Evolutionary conservation across 2,797 vertebrate species (phyloP).

Genomic region (Liasis olivaceus): DNA sequence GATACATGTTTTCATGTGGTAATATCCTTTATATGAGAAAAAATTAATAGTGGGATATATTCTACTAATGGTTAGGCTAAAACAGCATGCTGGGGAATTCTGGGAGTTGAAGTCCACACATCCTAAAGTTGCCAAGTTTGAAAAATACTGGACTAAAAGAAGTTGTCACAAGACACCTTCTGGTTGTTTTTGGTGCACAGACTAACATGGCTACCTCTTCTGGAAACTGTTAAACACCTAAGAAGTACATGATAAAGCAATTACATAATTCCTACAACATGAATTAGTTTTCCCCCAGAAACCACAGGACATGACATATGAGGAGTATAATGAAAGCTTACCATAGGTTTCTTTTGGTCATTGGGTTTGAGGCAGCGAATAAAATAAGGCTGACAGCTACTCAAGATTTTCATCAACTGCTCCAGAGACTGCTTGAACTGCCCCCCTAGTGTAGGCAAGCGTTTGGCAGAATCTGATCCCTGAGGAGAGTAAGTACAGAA

Average conservation of each 20-base stretch:
- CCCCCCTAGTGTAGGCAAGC: slow-evolving; percentile 80
- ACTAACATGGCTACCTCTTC: background rate
- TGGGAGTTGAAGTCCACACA: too few relatives aligned
- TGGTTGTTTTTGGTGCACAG: background rate
- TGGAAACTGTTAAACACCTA: background rate
- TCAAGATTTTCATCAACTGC: slow-evolving; percentile 92
- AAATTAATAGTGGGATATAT: background rate
- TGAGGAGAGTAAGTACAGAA: slow-evolving; percentile 60
- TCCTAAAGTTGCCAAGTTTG: too few relatives aligned
- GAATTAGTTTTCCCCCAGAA: background rate
- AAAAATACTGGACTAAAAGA: too few relatives aligned
- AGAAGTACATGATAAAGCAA: background rate
- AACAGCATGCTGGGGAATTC: too few relatives aligned
- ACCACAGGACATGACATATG: slow-evolving; percentile 21
- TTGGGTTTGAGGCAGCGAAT: slow-evolving; percentile 98
- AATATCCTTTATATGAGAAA: background rate
- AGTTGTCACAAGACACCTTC: background rate
- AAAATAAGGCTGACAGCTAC: slow-evolving; percentile 91
- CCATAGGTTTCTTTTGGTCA: slow-evolving; percentile 93
- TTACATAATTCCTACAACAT: slow-evolving; percentile 6
- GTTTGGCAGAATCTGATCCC: slow-evolving; percentile 79
- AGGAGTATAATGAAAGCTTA: slow-evolving; percentile 65
- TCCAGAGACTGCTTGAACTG: slow-evolving; percentile 97
- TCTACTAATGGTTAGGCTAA: background rate
- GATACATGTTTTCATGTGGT: background rate